Evolutionary conservation across 1,140 invertebrate species (phyloP), one percentile per base, ranked within the genome.

Genomic region (Chionoecetes opilio): DNA sequence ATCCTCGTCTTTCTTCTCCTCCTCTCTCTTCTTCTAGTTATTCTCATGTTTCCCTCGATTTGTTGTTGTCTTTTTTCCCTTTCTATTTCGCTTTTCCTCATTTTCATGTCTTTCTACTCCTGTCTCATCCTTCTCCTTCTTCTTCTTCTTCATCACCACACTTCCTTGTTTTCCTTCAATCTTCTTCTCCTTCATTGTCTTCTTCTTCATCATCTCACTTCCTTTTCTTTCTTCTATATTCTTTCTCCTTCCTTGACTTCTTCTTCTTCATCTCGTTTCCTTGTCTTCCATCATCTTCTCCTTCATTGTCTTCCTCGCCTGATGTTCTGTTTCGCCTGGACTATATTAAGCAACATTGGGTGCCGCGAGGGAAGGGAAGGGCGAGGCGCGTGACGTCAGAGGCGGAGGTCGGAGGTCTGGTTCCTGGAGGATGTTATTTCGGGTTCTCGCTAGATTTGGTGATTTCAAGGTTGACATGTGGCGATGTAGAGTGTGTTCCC

Each of bases 391-490:
- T 75, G 63, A 75, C 63, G 63, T 75, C 63, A 75, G 11, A 75
- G 63, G 63, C 63, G 63, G 63, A 21, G 26, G 63, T 75, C n/a
- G 0, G 41, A 3, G 63, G 5, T n/a, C 21, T 26, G 63, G 6
- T 26, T 75, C n/a, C 63, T 75, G 21, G 0, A n/a, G 21, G 63
- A 75, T 75, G 63, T 75, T 75, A 21, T 75, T 75, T 75, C 3
- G 63, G n/a, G 63, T 75, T 75, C 63, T 75, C 63, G 63, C 21
- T 75, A n/a, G 63, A 75, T 75, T 75, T 75, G 63, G n/a, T 75
- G 63, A 75, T 75, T 75, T 26, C n/a, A n/a, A 75, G 63, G 63
- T 75, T 75, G 63, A 75, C 63, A 21, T 75, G 63, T n/a, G 63
- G 41, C 41, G 14, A 21, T 75, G 63, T n/a, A 26, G 46, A 17